A percentile compares a stretch with the other conserved stretches of the same genome.
Evolutionary conservation across 2,888 invertebrate genomes (phyloP).

Genomic region (Atethmia centrago): DNA sequence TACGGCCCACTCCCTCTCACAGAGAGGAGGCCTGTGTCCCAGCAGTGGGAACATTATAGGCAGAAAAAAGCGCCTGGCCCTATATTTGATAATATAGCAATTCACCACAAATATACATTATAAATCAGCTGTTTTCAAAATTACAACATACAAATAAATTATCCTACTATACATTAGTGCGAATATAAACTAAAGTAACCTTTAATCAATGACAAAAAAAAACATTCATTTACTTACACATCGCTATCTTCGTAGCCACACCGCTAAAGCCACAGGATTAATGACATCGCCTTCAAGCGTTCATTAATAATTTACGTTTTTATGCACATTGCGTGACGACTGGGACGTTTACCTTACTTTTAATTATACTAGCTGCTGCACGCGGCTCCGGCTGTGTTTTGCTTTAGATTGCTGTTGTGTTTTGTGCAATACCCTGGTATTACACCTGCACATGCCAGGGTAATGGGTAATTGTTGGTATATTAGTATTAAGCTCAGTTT

Average conservation of each 20-base stretch:
- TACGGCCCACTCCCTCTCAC: too few relatives aligned
- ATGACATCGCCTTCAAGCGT: constrained; percentile 70
- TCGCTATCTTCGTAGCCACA: constrained; percentile 53
- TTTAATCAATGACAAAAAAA: neutral
- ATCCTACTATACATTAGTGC: neutral
- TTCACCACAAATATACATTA: neutral
- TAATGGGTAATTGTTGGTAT: neutral
- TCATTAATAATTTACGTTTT: constrained; percentile 71
- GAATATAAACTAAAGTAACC: neutral
- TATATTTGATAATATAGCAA: too few relatives aligned
- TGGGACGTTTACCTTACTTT: constrained; percentile 64
- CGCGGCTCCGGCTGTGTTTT: constrained; percentile 42
- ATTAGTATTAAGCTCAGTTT: neutral
- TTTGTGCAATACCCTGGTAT: constrained; percentile 32
- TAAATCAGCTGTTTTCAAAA: neutral
- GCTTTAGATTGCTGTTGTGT: constrained; percentile 21
- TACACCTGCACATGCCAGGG: constrained; percentile 1
- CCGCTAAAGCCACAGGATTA: constrained; percentile 71
- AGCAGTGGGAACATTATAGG: too few relatives aligned
- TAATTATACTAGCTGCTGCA: constrained; percentile 60
- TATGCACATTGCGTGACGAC: constrained; percentile 67
- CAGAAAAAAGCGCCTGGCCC: too few relatives aligned
- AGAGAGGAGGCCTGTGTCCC: too few relatives aligned
- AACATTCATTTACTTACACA: neutral
- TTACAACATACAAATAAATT: neutral